Conservation (phyloP, 2,797 vertebrate genomes). For the Naso thynnoides region DNA sequence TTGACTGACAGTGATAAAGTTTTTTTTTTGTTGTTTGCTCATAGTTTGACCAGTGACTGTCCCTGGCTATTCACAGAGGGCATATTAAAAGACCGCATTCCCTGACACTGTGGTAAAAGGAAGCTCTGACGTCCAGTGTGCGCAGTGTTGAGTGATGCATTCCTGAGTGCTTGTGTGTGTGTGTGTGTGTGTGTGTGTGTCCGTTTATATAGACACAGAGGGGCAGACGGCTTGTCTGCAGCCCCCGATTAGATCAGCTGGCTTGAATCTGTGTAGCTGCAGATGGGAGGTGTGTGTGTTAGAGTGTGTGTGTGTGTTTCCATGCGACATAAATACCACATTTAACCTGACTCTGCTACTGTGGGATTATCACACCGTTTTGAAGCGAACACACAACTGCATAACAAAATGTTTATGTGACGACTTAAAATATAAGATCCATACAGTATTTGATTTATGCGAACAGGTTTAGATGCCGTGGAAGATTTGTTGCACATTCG, state of each 20-base stretch:
- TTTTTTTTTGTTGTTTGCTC: background rate
- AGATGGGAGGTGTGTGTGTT: conserved; percentile 18
- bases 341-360: conserved; percentile 21
- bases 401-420: background rate
- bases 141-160: conserved; percentile 74
- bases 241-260: conserved; percentile 77
- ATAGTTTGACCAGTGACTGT: background rate
- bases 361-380: background rate
- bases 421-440: background rate
- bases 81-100: conserved; percentile 60
- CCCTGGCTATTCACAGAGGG: conserved; percentile 52
- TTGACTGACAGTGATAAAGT: conserved; percentile 30
- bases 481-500: background rate
- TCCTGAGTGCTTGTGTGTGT: conserved; percentile 61
- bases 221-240: conserved; percentile 78
- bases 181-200: conserved; percentile 43
- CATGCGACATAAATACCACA: conserved; percentile 16
- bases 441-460: background rate
- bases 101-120: conserved; percentile 57
- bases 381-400: background rate
- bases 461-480: background rate
- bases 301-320: conserved; percentile 1
- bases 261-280: conserved; percentile 47
- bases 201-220: conserved; percentile 74
- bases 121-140: conserved; percentile 52